These are phyloP conservation scores for Saturnia japonica DNA, from an alignment of 2,888 invertebrate species.

Conservation along the genomic window DNA sequence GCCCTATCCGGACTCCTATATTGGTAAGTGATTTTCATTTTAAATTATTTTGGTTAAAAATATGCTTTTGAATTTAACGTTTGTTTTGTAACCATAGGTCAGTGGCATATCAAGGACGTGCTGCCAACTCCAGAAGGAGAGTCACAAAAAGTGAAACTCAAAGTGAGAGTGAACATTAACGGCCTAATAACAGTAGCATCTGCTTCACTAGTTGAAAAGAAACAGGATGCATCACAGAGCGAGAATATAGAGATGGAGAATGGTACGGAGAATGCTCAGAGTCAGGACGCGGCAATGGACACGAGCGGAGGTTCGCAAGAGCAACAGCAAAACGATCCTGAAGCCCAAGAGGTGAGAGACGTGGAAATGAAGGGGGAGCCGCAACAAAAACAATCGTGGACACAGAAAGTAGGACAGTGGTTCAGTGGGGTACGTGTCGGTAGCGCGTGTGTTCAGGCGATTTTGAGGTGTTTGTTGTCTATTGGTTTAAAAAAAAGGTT, in stretches of 20 bases:
- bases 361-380: conserved; percentile 70
- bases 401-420: conserved; percentile 87
- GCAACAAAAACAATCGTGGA: conserved; percentile 84
- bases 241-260: conserved; percentile 74
- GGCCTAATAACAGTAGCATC: conserved; percentile 94
- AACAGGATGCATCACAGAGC: conserved; percentile 75
- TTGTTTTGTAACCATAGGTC: conserved; percentile 75
- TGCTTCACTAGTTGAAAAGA: conserved; percentile 91
- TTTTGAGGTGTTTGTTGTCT: conserved; percentile 64
- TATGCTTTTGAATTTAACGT: background rate
- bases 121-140: conserved; percentile 94
- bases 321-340: conserved; percentile 67
- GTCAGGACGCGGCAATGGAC: conserved; percentile 71
- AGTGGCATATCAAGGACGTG: conserved; percentile 90
- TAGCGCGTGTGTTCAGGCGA: conserved; percentile 67
- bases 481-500: conserved; percentile 17
- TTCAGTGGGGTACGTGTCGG: conserved; percentile 86
- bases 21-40: conserved; percentile 83
- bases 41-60: background rate
- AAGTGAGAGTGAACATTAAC: conserved; percentile 96
- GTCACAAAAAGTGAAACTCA: conserved; percentile 97
- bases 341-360: conserved; percentile 78
- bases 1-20: conserved; percentile 88
- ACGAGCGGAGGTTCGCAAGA: conserved; percentile 77
- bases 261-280: conserved; percentile 68